A percentile compares a stretch with the other conserved stretches of the same genome.
phyloP scores from a whole-genome alignment of 2,797 vertebrate genomes.

The Tiaroga cobitis region DNA sequence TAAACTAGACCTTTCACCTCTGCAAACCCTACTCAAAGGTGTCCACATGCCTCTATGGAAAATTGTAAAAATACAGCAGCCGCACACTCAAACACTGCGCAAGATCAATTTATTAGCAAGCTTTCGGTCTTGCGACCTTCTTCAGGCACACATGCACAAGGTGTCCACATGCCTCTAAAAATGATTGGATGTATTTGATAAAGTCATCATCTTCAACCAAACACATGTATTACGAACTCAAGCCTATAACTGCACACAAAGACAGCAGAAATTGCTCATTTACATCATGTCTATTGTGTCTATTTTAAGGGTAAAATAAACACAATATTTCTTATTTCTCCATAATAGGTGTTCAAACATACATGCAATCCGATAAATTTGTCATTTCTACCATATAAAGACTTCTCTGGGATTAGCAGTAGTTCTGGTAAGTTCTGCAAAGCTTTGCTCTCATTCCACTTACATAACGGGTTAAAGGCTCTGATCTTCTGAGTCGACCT shows the following conservation, averaged over 20 bases:
- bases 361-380: not conserved
- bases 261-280: not conserved
- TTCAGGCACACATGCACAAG: too few relatives aligned
- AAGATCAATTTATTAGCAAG: too few relatives aligned
- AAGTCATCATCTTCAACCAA: constrained; percentile 2
- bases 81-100: too few relatives aligned
- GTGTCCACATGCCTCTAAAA: not conserved
- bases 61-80: too few relatives aligned
- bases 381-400: not conserved
- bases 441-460: constrained; percentile 66
- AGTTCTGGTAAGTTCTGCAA: not conserved
- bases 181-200: not conserved
- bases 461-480: constrained; percentile 73
- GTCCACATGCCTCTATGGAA: too few relatives aligned
- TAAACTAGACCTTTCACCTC: not conserved
- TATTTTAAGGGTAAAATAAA: not conserved
- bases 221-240: not conserved
- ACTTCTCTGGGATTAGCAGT: constrained; percentile 62
- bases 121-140: too few relatives aligned
- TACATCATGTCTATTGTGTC: not conserved
- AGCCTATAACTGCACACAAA: not conserved
- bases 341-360: not conserved
- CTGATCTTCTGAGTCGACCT: constrained; percentile 62
- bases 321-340: not conserved
- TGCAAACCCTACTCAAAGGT: not conserved